Conservation (phyloP, 2,797 vertebrate species). For the Phaenicophaeus curvirostris region DNA sequence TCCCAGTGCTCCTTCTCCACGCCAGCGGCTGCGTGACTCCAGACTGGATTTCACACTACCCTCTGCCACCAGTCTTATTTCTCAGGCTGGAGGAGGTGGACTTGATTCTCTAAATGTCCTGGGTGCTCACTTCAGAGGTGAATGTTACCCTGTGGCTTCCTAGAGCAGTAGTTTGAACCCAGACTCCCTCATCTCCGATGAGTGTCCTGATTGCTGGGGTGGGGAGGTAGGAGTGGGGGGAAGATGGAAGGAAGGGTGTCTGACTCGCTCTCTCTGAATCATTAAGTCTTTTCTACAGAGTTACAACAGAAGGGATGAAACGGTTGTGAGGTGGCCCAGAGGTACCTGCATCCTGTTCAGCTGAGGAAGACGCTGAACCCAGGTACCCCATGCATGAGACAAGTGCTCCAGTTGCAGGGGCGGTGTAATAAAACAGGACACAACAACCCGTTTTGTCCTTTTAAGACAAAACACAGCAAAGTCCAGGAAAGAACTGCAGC, state of each 20-base stretch:
- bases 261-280: background rate
- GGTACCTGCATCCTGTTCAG: background rate
- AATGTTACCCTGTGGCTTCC: background rate
- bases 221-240: too few species aligned
- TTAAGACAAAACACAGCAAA: background rate
- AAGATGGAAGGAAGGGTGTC: background rate
- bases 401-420: rapidly evolving
- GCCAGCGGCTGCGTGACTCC: rapidly evolving
- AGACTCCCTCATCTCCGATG: background rate
- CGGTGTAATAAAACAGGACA: background rate
- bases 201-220: background rate
- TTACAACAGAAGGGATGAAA: background rate
- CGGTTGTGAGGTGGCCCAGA: background rate
- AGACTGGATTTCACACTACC: background rate
- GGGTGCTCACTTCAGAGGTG: background rate
- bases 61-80: background rate
- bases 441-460: background rate
- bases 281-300: background rate
- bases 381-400: rapidly evolving
- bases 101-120: background rate
- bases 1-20: background rate
- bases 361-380: background rate
- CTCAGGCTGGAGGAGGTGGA: background rate
- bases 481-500: background rate
- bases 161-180: background rate